Evolutionary conservation across 2,113 vertebrate species (phyloP), one percentile per base, ranked within the genome.

Genomic region (Uropsilus gracilis): DNA sequence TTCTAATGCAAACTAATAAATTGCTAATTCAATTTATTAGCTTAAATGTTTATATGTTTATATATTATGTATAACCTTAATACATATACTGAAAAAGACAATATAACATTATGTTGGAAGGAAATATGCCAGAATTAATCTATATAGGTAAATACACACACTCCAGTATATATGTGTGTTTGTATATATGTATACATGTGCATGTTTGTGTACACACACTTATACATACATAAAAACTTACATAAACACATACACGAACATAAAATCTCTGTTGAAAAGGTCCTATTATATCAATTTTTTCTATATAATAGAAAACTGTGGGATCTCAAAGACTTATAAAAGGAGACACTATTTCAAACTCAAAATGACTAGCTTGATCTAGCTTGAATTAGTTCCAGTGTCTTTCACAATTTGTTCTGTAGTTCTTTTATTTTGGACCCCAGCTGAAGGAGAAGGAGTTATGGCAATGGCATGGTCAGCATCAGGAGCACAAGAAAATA

Each of bases 1-100:
- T 18, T 53, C 16, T 53, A 53, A 53, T 53, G 50, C n/a, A n/a
- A n/a, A n/a, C n/a, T n/a, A 97, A 80, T 95, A 53, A 53, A 18
- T 53, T 53, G 50, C 50, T 53, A 53, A 18, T 53, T 53, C 16
- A 53, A 53, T 53, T 53, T 53, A 53, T 53, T 53, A 53, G 18
- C n/a, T 53, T 53, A 50, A 50, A 50, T 53, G 18, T 18, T 17
- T 17, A 17, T 53, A 17, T 53, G 4, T 53, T 53, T 53, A 53
- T 6, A 53, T 53, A 24, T 6, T 32, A 18, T 24, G 55, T 9
- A 46, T 55, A 63, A 17, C 16, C 46, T 81, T 64, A 81, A 81
- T 28, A 69, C 30, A 50, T 2, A 30, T 57, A 50, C 39, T 76
- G 28, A 84, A 28, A 61, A 39, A 59, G 50, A n/a, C 50, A 39